phyloP scores from a whole-genome alignment of 2,797 vertebrate genomes.

The Clarias platycephalus region DNA sequence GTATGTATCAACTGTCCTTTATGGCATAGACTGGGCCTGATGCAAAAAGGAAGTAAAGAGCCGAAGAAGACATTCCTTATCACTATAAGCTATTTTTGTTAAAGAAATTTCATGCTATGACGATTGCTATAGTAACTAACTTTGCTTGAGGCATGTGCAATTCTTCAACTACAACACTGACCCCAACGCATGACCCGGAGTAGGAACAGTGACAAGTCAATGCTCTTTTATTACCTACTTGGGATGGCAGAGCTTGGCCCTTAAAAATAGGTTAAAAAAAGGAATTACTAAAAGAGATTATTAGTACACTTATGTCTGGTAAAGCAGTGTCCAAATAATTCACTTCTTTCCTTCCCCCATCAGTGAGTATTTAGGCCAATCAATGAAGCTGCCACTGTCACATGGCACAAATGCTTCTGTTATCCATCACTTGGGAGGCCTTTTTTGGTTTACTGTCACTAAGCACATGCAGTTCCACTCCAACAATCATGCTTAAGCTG shows the following conservation, averaged over 20 bases:
- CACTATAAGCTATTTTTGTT: not conserved
- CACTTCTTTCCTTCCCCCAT: conserved; percentile 30
- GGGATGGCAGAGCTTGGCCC: not conserved
- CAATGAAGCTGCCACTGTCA: conserved; percentile 41
- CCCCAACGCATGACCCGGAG: not conserved
- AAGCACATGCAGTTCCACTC: not conserved
- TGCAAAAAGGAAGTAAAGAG: not conserved
- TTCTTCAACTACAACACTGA: not conserved
- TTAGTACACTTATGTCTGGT: not conserved
- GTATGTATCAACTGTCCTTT: not conserved
- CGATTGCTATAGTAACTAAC: not conserved
- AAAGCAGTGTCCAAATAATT: conserved; percentile 21
- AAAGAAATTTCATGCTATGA: not conserved
- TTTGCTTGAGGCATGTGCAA: not conserved
- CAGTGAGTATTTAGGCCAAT: conserved; percentile 55
- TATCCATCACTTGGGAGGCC: not conserved
- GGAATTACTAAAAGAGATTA: not conserved
- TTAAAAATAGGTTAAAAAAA: not conserved
- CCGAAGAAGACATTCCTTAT: not conserved
- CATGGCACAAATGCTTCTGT: conserved; percentile 29
- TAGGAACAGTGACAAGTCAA: not conserved
- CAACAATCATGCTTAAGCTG: not conserved
- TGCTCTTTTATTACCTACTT: not conserved
- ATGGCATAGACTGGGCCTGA: not conserved
- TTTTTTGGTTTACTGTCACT: conserved; percentile 9